Evolutionary conservation across 2,797 vertebrate genomes (phyloP), one percentile per base, ranked within the genome.

Genomic region (Microcaecilia unicolor): DNA sequence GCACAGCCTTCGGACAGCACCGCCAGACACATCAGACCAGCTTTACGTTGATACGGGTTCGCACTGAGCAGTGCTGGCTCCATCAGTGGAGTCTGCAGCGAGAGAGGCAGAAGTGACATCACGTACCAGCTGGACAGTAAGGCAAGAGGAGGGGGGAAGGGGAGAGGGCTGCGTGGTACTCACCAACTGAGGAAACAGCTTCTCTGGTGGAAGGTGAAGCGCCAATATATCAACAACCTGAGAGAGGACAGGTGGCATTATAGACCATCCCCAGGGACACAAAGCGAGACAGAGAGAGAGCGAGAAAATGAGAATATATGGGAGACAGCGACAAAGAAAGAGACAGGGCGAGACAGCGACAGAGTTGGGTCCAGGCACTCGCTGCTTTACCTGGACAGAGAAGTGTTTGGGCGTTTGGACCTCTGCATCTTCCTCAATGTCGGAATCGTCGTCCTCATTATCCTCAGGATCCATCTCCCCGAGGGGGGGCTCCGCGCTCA

Each of bases 1-100:
- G 90, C 88, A 51, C 91, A 93, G 43, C 91, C 92, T 35, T 95
- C 92, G 2, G 91, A 88, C 49, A 95, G 57, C 30, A 94, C 89
- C 1, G 90, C 91, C 12, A 95, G 57, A 39, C 89, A 86, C 80
- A 92, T 80, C 20, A 94, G 76, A 2, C 87, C 90, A 0, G 89
- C 92, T 54, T 95, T 93, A 31, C 73, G 84, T 41, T 90, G 74
- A 41, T 92, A 92, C 0, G 86, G 86, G 33, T 71, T 73, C 11
- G 78, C 55, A 43, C 84, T 92, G 42, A 59, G 29, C 25, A 94
- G 77, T 27, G 83, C 87, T 9, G 76, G 62, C 38, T 91, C 80
- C 35, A 83, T 61, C 40, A 89, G 62, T 4, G 90, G 90, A 54
- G 85, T 80, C 92, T 93, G 45, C n/a, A n/a, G n/a, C n/a, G n/a